Evolutionary conservation across 2,888 invertebrate genomes (phyloP).

Genomic region (Actias luna): DNA sequence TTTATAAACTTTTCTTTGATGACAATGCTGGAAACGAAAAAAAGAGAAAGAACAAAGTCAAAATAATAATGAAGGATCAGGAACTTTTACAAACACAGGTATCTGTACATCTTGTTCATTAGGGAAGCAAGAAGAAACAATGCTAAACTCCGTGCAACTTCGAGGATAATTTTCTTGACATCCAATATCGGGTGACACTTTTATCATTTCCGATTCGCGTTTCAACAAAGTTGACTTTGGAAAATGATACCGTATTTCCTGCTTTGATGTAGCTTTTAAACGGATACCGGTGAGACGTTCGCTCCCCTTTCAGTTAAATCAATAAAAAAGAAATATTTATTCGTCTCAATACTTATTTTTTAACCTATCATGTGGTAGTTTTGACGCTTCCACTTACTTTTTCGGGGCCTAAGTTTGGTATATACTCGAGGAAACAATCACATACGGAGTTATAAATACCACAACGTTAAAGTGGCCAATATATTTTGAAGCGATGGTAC

Average conservation of each 20-base stretch:
- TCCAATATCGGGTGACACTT: slow-evolving; percentile 17
- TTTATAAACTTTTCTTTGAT: background rate
- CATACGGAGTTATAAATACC: no score
- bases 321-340: background rate
- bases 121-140: slow-evolving; percentile 11
- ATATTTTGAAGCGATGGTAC: no score
- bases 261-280: background rate
- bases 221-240: slow-evolving; percentile 16
- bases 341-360: no score
- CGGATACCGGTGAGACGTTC: background rate
- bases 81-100: slow-evolving; percentile 2
- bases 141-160: slow-evolving; percentile 11
- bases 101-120: slow-evolving; percentile 12
- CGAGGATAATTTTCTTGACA: slow-evolving; percentile 15
- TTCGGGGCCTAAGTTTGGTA: no score
- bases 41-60: background rate
- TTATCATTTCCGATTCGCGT: slow-evolving; percentile 19
- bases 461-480: no score
- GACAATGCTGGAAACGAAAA: background rate
- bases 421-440: no score
- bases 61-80: slow-evolving; percentile 4
- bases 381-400: no score
- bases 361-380: no score
- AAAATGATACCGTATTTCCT: slow-evolving; percentile 2
- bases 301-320: background rate